Evolutionary conservation across 2,888 invertebrate species (phyloP), one percentile per base, ranked within the genome.

Genomic region (Dysmachus trigonus): DNA sequence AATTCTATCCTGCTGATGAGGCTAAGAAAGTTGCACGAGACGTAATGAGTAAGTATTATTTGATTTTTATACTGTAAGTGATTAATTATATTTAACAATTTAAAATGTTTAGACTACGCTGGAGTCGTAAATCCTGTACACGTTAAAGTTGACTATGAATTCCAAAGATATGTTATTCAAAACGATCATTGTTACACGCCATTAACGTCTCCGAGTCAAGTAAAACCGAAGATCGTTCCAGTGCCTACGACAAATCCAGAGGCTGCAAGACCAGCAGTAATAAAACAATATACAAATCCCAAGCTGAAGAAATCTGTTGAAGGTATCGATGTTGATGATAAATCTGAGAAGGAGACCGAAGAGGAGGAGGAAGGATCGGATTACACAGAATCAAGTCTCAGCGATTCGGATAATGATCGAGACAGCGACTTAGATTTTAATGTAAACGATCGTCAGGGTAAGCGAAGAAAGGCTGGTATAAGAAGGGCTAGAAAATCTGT

Each of bases 131-230:
- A 91, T 18, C 89, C 91, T n/a, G 89, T 90, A 18, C 90, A 91
- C 82, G 89, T 90, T 13, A 90, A 90, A 35, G 90, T 91, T 7
- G 91, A 92, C 84, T 89, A 90, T n/a, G 91, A 92, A 82, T 91
- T 92, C 22, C 89, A 90, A 71, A 79, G 91, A 35, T 89, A 89
- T 85, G 89, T 95, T 4, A 94, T 95, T 89, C 94, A 94, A 89
- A 94, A 96, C 92, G 97, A 97, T 91, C 97, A 97, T 90, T 96
- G 96, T 90, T 97, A 97, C 89, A 96, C 96, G 73, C 94, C 95
- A 74, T 93, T 94, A 51, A 95, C 94, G 41, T 95, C 95, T 86
- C 95, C 95, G 38, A 94, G 94, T 89, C 94, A 94, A 89, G 91
- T 91, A 87, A 90, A 88, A 7, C 90, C 86, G 77, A 90, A 87